A percentile compares a stretch with the other conserved stretches of the same genome.
phyloP scores from a whole-genome alignment of 2,797 vertebrate genomes.

The Meda fulgida region DNA sequence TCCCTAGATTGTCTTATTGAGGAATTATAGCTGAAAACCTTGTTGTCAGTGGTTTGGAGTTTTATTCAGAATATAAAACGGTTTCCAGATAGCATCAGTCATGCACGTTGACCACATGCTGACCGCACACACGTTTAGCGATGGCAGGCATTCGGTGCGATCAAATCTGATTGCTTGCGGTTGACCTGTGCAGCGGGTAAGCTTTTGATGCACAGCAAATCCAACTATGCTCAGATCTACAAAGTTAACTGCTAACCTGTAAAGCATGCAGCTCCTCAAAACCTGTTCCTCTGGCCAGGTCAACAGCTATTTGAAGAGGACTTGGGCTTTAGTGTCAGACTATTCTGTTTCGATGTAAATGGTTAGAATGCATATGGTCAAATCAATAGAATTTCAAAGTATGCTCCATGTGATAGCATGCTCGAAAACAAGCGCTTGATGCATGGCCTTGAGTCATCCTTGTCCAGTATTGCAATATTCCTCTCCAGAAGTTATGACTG shows the following conservation, averaged over 20 bases:
- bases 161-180: background rate
- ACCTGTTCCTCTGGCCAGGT: background rate
- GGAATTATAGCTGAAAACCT: conserved; percentile 14
- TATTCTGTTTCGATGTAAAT: background rate
- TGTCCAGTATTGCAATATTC: background rate
- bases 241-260: background rate
- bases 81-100: conserved; percentile 28
- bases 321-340: no score
- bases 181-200: background rate
- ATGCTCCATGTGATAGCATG: background rate
- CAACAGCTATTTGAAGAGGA: background rate
- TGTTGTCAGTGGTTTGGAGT: conserved; percentile 2
- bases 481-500: background rate
- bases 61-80: background rate
- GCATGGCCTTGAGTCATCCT: background rate
- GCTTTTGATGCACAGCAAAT: conserved; percentile 1
- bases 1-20: conserved; percentile 33
- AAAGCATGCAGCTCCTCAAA: background rate
- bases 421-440: background rate
- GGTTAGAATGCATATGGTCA: background rate
- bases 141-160: background rate
- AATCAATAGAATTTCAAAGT: background rate
- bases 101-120: background rate
- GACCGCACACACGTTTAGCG: background rate
- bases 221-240: background rate